Evolutionary conservation across 2,113 vertebrate genomes (phyloP).

Genomic region (Apus apus): DNA sequence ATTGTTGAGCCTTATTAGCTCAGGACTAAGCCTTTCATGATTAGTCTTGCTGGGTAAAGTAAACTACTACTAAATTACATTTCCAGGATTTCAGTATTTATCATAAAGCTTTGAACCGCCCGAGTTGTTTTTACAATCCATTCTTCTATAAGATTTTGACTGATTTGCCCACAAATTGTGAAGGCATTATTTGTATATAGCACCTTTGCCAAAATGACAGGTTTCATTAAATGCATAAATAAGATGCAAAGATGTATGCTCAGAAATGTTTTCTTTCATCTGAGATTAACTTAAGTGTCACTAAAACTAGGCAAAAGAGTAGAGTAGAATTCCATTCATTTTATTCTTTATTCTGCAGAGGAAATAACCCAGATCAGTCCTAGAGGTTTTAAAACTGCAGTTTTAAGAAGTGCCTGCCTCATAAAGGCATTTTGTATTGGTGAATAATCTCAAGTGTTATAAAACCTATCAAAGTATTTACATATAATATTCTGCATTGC

Average conservation of each 20-base stretch:
- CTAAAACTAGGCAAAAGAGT: background rate
- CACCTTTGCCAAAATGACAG: background rate
- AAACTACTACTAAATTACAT: background rate
- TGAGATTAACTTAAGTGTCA: background rate
- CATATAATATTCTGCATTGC: background rate
- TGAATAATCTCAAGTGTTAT: background rate
- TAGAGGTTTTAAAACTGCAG: background rate
- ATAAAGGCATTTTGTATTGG: background rate
- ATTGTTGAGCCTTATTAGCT: background rate
- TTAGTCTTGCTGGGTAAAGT: background rate
- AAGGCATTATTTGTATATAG: background rate
- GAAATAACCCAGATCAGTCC: background rate
- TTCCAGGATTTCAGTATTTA: background rate
- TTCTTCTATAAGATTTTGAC: background rate
- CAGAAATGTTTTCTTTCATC: background rate
- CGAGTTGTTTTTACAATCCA: background rate
- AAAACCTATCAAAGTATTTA: background rate
- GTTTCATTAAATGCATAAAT: background rate
- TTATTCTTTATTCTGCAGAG: background rate
- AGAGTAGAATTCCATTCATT: background rate
- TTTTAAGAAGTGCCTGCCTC: background rate
- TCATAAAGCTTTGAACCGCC: background rate
- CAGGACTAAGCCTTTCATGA: background rate
- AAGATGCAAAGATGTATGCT: background rate
- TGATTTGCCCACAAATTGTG: background rate